A percentile compares a stretch with the other conserved stretches of the same genome.
phyloP scores from a whole-genome alignment of 2,888 invertebrate species.

The Eledone cirrhosa region DNA sequence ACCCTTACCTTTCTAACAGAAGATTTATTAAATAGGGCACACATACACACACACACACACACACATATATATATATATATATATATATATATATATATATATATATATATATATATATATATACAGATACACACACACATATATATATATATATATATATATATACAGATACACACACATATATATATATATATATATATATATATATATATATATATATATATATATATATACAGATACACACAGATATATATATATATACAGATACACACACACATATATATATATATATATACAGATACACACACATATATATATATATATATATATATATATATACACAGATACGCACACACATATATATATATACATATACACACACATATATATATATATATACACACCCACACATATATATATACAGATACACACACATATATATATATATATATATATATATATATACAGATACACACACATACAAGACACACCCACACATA shows the following conservation, averaged over 20 bases:
- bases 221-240: neutral
- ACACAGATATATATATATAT: neutral
- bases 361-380: no score
- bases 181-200: neutral
- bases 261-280: neutral
- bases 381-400: no score
- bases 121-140: neutral
- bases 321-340: no score
- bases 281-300: neutral
- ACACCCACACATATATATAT: neutral
- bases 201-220: neutral
- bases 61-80: neutral
- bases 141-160: neutral
- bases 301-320: neutral
- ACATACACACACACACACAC: neutral
- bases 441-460: no score
- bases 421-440: no score
- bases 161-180: neutral
- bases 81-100: neutral
- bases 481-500: no score
- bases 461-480: no score
- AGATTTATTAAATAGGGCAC: neutral
- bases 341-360: no score
- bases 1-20: no score
- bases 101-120: conserved; percentile 1